These are phyloP conservation scores for Grapholita molesta DNA, from an alignment of 1,140 invertebrate species.

Conservation along the genomic window DNA sequence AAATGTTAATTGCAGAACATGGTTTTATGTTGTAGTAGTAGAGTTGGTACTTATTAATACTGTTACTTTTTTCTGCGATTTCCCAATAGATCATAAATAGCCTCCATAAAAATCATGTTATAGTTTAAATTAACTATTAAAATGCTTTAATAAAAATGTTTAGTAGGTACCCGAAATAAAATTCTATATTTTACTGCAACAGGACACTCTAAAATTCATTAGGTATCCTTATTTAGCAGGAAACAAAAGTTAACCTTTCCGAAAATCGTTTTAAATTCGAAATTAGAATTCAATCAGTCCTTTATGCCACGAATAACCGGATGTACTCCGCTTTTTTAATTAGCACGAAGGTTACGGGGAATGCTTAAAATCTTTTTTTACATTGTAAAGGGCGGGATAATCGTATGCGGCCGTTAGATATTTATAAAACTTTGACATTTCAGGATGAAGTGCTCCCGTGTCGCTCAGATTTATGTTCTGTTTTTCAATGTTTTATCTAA, in stretches of 20 bases:
- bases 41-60: too few species aligned
- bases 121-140: too few species aligned
- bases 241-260: slow-evolving; percentile 55
- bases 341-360: slow-evolving; percentile 63
- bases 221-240: slow-evolving; percentile 49
- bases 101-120: too few species aligned
- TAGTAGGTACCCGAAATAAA: slow-evolving; percentile 27
- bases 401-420: slow-evolving; percentile 20
- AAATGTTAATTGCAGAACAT: too few species aligned
- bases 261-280: slow-evolving; percentile 59
- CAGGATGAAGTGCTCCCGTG: slow-evolving; percentile 50
- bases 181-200: slow-evolving; percentile 26
- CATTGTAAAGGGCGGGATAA: slow-evolving; percentile 22
- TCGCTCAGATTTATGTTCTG: slow-evolving; percentile 54
- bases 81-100: too few species aligned
- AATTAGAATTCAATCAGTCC: slow-evolving; percentile 64
- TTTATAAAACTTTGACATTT: slow-evolving; percentile 45
- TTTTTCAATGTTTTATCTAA: slow-evolving; percentile 71
- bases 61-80: too few species aligned
- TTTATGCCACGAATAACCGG: slow-evolving; percentile 54
- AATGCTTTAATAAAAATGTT: too few species aligned
- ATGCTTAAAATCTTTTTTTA: slow-evolving; percentile 42
- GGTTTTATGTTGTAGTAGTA: too few species aligned
- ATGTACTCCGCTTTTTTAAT: slow-evolving; percentile 64
- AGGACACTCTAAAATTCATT: background rate